Percentiles rank a stretch among this genome's conserved stretches.
Conservation (phyloP, 2,113 vertebrate genomes). For the Pygoscelis antarcticus region DNA sequence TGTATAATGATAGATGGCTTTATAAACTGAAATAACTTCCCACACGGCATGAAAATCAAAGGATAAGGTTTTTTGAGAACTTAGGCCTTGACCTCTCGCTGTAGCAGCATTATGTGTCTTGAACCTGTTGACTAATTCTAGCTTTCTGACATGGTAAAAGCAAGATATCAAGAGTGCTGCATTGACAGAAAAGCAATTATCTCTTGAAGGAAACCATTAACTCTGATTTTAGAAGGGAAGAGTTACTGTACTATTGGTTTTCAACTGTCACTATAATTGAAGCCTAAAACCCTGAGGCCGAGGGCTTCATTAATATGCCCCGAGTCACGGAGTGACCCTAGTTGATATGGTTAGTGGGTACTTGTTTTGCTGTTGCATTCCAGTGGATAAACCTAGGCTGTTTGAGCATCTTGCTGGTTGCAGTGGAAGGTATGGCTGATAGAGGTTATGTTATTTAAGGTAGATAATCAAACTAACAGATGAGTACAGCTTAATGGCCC, state of each 20-base stretch:
- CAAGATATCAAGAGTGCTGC: not conserved
- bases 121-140: not conserved
- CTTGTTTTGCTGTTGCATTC: not conserved
- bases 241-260: not conserved
- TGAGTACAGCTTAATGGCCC: not conserved
- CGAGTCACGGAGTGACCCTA: too few relatives aligned
- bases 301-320: not conserved
- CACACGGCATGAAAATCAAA: not conserved
- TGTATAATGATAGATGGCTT: not conserved
- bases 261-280: too few relatives aligned
- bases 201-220: not conserved
- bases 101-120: fast-evolving
- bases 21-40: not conserved
- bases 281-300: not conserved
- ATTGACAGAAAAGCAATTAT: not conserved
- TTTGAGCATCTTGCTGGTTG: not conserved
- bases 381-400: not conserved
- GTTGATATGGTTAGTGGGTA: too few relatives aligned
- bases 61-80: too few relatives aligned
- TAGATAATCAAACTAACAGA: not conserved
- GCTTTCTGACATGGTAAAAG: not conserved
- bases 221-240: not conserved
- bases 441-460: not conserved
- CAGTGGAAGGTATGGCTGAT: too few relatives aligned
- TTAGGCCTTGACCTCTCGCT: not conserved